A percentile compares a stretch with the other conserved stretches of the same genome.
Evolutionary conservation across 2,113 vertebrate genomes (phyloP).

Genomic region (Lanius collurio): DNA sequence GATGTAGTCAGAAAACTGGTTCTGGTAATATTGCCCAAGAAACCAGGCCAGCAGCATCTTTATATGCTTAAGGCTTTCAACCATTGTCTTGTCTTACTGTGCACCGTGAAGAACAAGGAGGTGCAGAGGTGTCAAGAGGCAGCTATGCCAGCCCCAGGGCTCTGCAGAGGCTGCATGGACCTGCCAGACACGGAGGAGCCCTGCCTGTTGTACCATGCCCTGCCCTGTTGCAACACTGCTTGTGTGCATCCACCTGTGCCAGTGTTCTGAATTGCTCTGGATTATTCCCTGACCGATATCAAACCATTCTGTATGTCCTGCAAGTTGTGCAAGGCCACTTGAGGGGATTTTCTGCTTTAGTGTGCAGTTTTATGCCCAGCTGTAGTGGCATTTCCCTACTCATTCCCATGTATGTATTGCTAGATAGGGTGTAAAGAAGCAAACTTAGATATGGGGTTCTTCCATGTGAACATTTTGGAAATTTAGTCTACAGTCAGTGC

Average conservation of each 20-base stretch:
- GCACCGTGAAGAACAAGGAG: neutral
- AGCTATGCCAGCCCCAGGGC: neutral
- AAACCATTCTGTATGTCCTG: neutral
- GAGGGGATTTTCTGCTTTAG: neutral
- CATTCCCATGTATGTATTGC: fast-evolving
- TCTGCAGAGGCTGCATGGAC: neutral
- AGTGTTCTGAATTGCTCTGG: neutral
- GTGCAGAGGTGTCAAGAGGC: neutral
- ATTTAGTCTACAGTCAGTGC: neutral
- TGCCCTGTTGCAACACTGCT: neutral
- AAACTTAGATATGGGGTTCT: neutral
- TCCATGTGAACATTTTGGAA: neutral
- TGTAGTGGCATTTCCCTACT: neutral
- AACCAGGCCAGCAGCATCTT: neutral
- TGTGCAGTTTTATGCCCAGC: neutral
- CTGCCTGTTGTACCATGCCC: neutral
- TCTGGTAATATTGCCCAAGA: neutral
- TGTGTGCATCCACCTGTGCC: neutral
- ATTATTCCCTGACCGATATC: neutral
- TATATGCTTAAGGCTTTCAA: neutral
- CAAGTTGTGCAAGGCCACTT: neutral
- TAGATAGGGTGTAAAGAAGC: neutral
- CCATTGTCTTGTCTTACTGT: neutral
- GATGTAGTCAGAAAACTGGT: neutral
- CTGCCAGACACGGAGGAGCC: neutral